Base-by-base conservation (phyloP, 2,797 vertebrate genomes). In the Chloroceryle amazona region DNA sequence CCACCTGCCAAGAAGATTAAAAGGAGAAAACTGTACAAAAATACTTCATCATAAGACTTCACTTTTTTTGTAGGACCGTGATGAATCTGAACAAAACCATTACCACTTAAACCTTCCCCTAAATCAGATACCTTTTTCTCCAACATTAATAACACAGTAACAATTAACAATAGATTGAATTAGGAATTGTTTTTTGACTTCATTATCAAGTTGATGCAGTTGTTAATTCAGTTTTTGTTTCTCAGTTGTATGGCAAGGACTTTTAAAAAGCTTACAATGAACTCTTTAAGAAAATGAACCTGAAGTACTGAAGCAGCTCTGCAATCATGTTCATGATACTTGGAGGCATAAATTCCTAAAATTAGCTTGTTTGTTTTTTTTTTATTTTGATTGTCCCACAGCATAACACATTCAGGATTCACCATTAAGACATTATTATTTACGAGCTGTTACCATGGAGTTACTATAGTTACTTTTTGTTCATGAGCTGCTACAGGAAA, bases 111-210 rank as follows among this genome's bases (percentile, higher is more conserved):
- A 49, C 26, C 13, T 80, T 91, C 12, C 19, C 15, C 58, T 80
- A 88, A 81, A 93, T 93, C 61, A 70, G n/a, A 37, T 80, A 55
- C 39, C n/a, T 85, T 87, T 89, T 71, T 37, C 47, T 90, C 79
- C 44, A 91, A 46, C 57, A 21, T 79, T 75, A 83, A 49, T 71
- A 81, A n/a, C 54, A 33, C 22, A 73, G 29, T 76, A 90, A 91
- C 90, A 85, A 79, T 93, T 95, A 96, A 61, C 33, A 60, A 68
- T 57, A 89, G 71, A 96, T 81, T 87, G 73, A 95, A 92, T 91
- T 92, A 94, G 73, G 60, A 90, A 82, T 92, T 91, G 63, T 86
- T 74, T 41, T 51, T 93, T 85, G 47, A 46, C 58, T 90, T 93
- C 57, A 79, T 92, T 96, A 92, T 61, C 49, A 81, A 96, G 79